Conservation (phyloP, 2,797 vertebrate genomes). For the Aldrovandia affinis region DNA sequence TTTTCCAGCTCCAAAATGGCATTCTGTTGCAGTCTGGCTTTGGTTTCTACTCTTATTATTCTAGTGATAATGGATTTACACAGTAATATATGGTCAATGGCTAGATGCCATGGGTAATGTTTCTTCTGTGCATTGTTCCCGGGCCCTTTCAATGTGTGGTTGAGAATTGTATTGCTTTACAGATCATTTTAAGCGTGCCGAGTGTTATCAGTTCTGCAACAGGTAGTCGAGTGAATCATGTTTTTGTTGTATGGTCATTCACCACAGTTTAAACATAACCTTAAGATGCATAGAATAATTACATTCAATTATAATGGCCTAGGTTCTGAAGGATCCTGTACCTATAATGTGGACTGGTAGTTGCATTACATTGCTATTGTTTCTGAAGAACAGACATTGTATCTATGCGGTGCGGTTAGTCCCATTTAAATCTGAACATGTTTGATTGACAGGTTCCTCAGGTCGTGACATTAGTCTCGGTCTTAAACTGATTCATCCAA, state of each 20-base stretch:
- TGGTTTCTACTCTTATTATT: background rate
- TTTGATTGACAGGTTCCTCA: background rate
- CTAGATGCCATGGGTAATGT: background rate
- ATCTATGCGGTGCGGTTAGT: background rate
- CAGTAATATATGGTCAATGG: background rate
- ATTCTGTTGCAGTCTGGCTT: background rate
- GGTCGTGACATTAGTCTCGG: background rate
- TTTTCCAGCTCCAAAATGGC: background rate
- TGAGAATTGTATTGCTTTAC: constrained; percentile 12
- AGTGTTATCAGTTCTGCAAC: background rate
- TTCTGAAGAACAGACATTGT: background rate
- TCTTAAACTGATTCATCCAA: background rate
- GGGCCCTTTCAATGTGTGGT: background rate
- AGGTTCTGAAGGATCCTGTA: background rate
- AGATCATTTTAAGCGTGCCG: background rate
- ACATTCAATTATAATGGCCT: background rate
- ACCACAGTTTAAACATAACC: background rate
- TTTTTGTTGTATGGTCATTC: background rate
- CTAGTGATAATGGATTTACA: background rate
- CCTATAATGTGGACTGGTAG: background rate
- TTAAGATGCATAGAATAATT: background rate
- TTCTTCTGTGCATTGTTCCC: background rate
- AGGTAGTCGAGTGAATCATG: constrained; percentile 1
- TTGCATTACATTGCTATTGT: background rate
- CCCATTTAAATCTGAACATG: background rate